Conservation (phyloP, 2,797 vertebrate species). For the Acanthiza pusilla region DNA sequence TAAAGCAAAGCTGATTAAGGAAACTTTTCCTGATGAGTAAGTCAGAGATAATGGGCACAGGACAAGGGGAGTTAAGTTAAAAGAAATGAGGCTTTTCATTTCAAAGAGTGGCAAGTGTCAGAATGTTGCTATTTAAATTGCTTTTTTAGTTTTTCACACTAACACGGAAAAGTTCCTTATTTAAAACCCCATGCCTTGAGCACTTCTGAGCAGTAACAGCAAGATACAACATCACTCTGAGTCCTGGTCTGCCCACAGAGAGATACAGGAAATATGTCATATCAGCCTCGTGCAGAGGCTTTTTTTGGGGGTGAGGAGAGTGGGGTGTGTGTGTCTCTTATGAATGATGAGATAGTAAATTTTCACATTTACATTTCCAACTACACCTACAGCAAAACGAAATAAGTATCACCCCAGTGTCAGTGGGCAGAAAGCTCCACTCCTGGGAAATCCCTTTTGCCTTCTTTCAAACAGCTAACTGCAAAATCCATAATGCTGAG, state of each 20-base stretch:
- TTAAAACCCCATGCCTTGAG: background rate
- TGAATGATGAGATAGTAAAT: background rate
- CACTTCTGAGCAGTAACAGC: background rate
- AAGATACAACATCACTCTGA: background rate
- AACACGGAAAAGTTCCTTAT: background rate
- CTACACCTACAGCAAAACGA: background rate
- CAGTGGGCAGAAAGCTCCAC: background rate
- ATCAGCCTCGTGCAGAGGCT: accelerated
- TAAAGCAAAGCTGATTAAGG: background rate
- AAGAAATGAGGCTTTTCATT: background rate
- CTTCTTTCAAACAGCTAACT: constrained; percentile 59
- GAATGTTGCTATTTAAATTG: background rate
- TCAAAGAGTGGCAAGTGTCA: background rate
- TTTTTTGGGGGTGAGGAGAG: background rate
- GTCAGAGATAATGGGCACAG: background rate
- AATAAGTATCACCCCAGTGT: background rate
- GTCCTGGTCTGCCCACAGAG: background rate
- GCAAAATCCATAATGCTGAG: constrained; percentile 59
- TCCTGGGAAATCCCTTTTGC: constrained; percentile 53
- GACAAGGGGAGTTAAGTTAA: background rate
- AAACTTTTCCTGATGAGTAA: background rate
- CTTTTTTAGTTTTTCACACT: background rate
- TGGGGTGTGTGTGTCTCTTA: background rate
- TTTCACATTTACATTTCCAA: background rate
- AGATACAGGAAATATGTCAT: accelerated